Evolutionary conservation across 1,140 invertebrate genomes (phyloP).

Genomic region (Heterodera schachtii): DNA sequence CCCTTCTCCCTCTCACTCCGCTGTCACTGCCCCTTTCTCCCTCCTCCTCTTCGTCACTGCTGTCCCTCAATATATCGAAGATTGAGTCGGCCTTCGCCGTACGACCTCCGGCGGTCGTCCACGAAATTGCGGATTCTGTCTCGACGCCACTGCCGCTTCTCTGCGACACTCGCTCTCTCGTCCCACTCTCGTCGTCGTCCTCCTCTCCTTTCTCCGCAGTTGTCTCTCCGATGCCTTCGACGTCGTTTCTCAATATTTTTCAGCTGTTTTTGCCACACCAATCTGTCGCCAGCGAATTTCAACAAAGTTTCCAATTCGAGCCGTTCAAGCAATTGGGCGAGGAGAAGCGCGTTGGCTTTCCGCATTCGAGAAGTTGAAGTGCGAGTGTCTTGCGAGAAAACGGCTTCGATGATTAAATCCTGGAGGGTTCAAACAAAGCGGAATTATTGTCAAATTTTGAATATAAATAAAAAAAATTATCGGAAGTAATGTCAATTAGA

Average conservation of each 20-base stretch:
- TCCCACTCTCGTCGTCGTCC: slow-evolving; percentile 17
- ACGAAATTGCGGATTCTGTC: slow-evolving; percentile 27
- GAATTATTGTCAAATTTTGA: no score
- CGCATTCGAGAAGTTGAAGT: slow-evolving; percentile 29
- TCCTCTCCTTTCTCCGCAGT: background rate
- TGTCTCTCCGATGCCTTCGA: slow-evolving; percentile 13
- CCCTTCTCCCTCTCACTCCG: background rate
- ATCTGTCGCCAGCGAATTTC: slow-evolving; percentile 18
- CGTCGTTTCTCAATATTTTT: slow-evolving; percentile 46
- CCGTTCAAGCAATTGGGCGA: slow-evolving; percentile 35
- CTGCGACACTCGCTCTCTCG: background rate
- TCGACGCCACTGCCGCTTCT: slow-evolving; percentile 24
- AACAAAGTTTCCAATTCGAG: slow-evolving; percentile 27
- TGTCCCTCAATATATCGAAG: slow-evolving; percentile 36
- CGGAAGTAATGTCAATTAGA: no score
- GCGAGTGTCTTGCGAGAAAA: slow-evolving; percentile 36
- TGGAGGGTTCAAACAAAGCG: background rate
- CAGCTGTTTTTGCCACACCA: slow-evolving; percentile 29
- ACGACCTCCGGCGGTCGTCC: slow-evolving; percentile 27
- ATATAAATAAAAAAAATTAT: no score
- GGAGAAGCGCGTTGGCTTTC: slow-evolving; percentile 33
- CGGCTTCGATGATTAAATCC: slow-evolving; percentile 35
- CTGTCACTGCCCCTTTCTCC: background rate
- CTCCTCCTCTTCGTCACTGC: slow-evolving; percentile 35
- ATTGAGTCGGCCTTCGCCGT: slow-evolving; percentile 42